These are phyloP conservation scores for Rhadina sibilatrix DNA, from an alignment of 2,113 vertebrate genomes.

Conservation along the genomic window DNA sequence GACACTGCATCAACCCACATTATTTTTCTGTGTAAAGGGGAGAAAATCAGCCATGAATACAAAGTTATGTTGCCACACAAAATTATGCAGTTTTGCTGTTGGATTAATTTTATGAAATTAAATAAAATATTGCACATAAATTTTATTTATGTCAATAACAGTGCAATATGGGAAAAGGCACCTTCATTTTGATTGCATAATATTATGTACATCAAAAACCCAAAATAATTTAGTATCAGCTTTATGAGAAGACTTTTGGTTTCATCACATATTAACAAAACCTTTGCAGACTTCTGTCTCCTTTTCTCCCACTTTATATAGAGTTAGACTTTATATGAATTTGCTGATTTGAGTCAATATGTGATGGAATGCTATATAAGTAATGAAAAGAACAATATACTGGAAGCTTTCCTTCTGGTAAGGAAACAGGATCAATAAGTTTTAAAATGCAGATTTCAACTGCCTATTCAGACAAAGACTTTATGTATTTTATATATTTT, in stretches of 20 bases:
- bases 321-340: neutral
- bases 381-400: neutral
- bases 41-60: constrained; percentile 38
- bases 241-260: neutral
- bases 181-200: constrained; percentile 19
- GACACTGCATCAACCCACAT: constrained; percentile 44
- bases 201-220: neutral
- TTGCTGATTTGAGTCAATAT: neutral
- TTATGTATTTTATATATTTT: neutral
- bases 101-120: constrained; percentile 25
- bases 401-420: neutral
- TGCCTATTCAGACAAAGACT: neutral
- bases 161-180: constrained; percentile 35
- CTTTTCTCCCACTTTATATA: neutral
- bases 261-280: neutral
- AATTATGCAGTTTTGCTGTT: constrained; percentile 3
- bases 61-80: constrained; percentile 33
- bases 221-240: neutral
- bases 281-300: neutral
- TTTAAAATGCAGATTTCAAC: neutral
- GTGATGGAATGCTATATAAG: neutral
- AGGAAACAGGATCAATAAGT: neutral
- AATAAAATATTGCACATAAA: constrained; percentile 13
- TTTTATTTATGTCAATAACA: constrained; percentile 41
- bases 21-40: constrained; percentile 24